Base-by-base conservation (phyloP, 2,113 vertebrate species). In the Nyctibius bracteatus region DNA sequence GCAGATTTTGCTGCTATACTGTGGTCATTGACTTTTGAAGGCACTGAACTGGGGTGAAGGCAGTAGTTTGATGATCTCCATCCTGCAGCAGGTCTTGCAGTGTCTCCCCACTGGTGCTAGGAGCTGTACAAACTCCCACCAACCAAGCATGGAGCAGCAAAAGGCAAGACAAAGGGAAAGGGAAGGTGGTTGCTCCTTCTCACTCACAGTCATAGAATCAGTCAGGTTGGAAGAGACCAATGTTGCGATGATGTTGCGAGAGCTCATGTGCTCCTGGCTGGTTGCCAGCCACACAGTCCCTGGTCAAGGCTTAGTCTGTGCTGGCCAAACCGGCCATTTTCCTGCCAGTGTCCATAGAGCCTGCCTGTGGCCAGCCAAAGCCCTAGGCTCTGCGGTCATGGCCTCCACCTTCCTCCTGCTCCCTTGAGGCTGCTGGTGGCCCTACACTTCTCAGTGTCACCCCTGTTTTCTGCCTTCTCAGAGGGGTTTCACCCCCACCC, bases 181-280 rank as follows among this genome's bases (percentile, higher is more conserved):
- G 39, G 7, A 35, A 78, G 13, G n/a, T 68, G 66, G 33, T 31
- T 82, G 43, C 51, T 75, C 24, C 61, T 65, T 27, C 22, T 30
- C 0, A 1, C 7, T 83, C n/a, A n/a, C n/a, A n/a, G n/a, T n/a
- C n/a, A n/a, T n/a, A n/a, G n/a, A n/a, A n/a, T n/a, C n/a, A n/a
- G n/a, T n/a, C n/a, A n/a, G n/a, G n/a, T n/a, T n/a, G n/a, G n/a
- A n/a, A n/a, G n/a, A n/a, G n/a, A n/a, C n/a, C n/a, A n/a, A n/a
- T n/a, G n/a, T n/a, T n/a, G n/a, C n/a, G n/a, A n/a, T n/a, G n/a
- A n/a, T n/a, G 30, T 17, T 61, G 41, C 2, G 10, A n/a, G 59
- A 57, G n/a, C 35, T n/a, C 11, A 0, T 4, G 8, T 33, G 37
- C 35, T 83, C 23, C 35, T 1, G 1, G 2, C 31, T 39, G 15